Evolutionary conservation across 35 echinoderm and acorn worm species (phyloP), one percentile per base, ranked within the genome.

Genomic region (Diadema setosum): DNA sequence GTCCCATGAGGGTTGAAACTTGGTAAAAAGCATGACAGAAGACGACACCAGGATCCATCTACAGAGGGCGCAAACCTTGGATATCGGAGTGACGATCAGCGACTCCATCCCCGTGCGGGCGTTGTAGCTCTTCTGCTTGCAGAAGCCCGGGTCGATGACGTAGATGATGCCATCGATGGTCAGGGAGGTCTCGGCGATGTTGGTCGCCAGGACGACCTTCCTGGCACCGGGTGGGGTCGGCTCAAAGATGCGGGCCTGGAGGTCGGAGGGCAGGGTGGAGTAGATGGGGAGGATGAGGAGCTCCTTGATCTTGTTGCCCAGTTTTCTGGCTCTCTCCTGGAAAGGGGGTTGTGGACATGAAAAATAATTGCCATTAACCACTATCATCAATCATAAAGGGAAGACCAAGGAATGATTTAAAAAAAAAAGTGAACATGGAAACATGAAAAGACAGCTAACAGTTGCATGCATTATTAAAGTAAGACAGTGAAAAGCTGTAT

Each of bases 71-170:
- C 85, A 31, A 7, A 97, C 95, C 95, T 94, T 97, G 91, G 95
- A 97, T 27, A 97, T 87, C 2, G 95, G 95, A 32, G 91, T 91
- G 15, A 97, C 95, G 2, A 97, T 81, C 17, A 97, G 55, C 2
- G 95, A 97, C 43, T 97, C 95, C 95, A 97, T 97, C 37, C 95
- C 95, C 7, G 95, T 97, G 36, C 95, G 91, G 15, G 95, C 95
- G 86, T 97, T 97, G 65, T 97, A 97, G 33, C 95, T 97, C 85
- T 97, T 97, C 95, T 97, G 95, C 46, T 97, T 97, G 50, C 92
- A 94, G 58, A 94, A 97, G 21, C 91, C 95, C 0, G 91, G 95
- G 64, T 97, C 95, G 50, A 97, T 97, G 32, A 97, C 91, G 42
- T 91, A 97, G 75, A 94, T 88, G 73, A 97, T 97, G 30, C 95